These are phyloP conservation scores for Colletes gigas DNA, from an alignment of 1,140 invertebrate species.

Conservation along the genomic window DNA sequence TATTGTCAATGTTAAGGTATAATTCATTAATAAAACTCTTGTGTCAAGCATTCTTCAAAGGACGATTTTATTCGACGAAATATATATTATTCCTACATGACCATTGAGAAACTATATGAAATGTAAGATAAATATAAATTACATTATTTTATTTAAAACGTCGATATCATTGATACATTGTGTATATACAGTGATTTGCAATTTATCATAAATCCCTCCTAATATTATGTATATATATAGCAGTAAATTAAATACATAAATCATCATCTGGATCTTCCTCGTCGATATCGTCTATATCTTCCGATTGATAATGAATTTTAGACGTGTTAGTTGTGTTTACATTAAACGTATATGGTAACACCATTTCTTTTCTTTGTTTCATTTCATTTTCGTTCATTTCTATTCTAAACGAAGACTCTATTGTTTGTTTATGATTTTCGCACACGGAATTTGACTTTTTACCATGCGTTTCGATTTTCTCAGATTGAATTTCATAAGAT, in stretches of 20 bases:
- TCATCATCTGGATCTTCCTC: conserved; percentile 83
- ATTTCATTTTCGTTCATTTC: conserved; percentile 75
- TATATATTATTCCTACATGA: conserved; percentile 5
- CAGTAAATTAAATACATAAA: conserved; percentile 71
- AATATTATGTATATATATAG: neutral
- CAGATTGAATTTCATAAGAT: conserved; percentile 63
- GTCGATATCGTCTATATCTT: conserved; percentile 82
- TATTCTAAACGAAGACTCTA: conserved; percentile 73
- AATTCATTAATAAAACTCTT: neutral
- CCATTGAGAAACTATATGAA: conserved; percentile 13
- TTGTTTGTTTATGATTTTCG: conserved; percentile 45
- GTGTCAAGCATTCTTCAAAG: neutral
- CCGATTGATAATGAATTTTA: conserved; percentile 81
- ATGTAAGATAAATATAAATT: conserved; percentile 28
- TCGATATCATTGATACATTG: conserved; percentile 1
- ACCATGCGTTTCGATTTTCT: conserved; percentile 9
- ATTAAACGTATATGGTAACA: conserved; percentile 71
- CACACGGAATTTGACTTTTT: conserved; percentile 12
- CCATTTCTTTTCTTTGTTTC: conserved; percentile 71
- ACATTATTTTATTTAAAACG: conserved; percentile 18
- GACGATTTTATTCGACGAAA: conserved; percentile 11
- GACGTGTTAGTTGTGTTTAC: conserved; percentile 69
- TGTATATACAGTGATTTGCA: too few relatives aligned
- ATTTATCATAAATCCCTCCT: neutral
- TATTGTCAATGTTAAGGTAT: neutral